These are phyloP conservation scores for Ardeotis arabs DNA, from an alignment of 2,113 vertebrate genomes.

Conservation along the genomic window DNA sequence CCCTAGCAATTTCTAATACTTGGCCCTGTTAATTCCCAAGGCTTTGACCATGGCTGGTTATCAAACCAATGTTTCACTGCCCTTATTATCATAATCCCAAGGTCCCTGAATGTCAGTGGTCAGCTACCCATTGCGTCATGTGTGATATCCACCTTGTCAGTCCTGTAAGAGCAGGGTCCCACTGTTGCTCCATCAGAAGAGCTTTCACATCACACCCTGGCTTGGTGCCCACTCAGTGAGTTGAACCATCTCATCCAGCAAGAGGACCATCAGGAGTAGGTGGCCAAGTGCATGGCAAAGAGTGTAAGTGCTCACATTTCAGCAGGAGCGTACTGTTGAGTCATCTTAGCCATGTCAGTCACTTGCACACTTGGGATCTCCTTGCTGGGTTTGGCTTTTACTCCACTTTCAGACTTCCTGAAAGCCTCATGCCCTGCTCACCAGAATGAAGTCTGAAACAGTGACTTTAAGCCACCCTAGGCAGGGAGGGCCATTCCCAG, in stretches of 20 bases:
- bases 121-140: background rate
- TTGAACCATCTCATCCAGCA: background rate
- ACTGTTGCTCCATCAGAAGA: background rate
- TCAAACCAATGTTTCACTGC: background rate
- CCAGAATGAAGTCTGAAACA: background rate
- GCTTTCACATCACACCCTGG: background rate
- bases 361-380: background rate
- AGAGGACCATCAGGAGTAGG: background rate
- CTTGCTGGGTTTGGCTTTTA: background rate
- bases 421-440: background rate
- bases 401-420: background rate
- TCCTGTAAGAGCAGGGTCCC: background rate
- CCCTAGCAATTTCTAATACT: background rate
- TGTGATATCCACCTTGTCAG: background rate
- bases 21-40: background rate
- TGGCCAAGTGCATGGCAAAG: background rate
- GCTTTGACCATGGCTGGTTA: background rate
- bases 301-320: background rate
- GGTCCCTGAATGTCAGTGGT: background rate
- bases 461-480: background rate
- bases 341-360: background rate
- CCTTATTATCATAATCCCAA: background rate
- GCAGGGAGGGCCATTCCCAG: background rate
- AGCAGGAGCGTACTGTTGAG: background rate
- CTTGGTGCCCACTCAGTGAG: background rate